Conservation (phyloP, 1,140 invertebrate genomes). For the Maniola jurtina region DNA sequence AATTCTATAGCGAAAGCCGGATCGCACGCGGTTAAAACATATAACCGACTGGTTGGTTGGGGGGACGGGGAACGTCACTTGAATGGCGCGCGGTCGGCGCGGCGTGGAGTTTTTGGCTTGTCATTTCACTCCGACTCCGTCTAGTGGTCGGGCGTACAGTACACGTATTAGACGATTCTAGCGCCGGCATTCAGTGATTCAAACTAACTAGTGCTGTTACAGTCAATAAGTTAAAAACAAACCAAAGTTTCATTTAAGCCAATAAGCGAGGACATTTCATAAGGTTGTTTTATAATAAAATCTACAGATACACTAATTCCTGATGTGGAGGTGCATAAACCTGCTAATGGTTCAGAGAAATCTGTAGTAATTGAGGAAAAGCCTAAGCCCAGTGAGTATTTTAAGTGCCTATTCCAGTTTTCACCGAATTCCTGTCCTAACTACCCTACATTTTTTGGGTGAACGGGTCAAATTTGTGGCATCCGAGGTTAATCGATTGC, state of each 20-base stretch:
- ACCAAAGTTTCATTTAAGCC: conserved; percentile 23
- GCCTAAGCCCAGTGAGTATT: conserved; percentile 73
- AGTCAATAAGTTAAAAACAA: conserved; percentile 26
- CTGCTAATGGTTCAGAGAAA: conserved; percentile 61
- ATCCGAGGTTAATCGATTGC: conserved; percentile 42
- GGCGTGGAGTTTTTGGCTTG: conserved; percentile 42
- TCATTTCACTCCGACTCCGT: conserved; percentile 50
- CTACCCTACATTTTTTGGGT: conserved; percentile 40
- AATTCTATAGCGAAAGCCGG: conserved; percentile 37
- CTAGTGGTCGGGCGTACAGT: conserved; percentile 32
- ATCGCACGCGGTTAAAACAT: conserved; percentile 56
- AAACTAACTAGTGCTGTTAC: conserved; percentile 14
- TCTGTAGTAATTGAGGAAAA: conserved; percentile 60
- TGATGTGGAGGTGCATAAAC: conserved; percentile 70
- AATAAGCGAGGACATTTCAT: conserved; percentile 33
- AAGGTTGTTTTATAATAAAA: conserved; percentile 68
- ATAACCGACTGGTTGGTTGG: conserved; percentile 47
- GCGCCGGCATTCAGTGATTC: conserved; percentile 31
- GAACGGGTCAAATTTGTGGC: conserved; percentile 48
- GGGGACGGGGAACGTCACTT: conserved; percentile 49
- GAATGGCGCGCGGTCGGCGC: conserved; percentile 39
- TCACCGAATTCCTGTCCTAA: conserved; percentile 43
- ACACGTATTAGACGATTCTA: conserved; percentile 32
- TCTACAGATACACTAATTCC: conserved; percentile 72
- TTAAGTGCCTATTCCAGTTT: conserved; percentile 44